Conservation (phyloP, 2,113 vertebrate genomes). For the Mustela nigripes region DNA sequence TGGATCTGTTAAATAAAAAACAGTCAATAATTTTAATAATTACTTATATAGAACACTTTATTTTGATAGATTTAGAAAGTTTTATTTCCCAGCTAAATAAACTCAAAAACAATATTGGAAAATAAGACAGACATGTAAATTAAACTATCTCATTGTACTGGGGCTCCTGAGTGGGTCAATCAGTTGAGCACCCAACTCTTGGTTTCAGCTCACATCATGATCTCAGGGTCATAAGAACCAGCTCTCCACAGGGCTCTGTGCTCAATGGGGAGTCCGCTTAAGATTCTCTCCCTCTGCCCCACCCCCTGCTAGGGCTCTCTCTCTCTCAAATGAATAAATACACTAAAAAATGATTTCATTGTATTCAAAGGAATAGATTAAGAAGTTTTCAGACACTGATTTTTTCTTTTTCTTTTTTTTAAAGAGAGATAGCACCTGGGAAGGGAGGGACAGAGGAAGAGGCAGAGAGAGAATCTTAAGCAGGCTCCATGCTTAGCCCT, state of each 20-base stretch:
- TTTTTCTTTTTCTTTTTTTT: background rate
- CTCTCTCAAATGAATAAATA: background rate
- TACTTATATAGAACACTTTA: constrained; percentile 8
- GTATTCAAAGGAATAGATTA: background rate
- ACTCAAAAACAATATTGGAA: constrained; percentile 11
- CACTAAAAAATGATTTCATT: background rate
- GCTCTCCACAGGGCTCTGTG: background rate
- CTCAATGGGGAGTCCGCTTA: background rate
- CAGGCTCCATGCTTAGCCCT: background rate
- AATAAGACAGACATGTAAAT: background rate
- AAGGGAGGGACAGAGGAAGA: background rate
- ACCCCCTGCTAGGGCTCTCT: background rate
- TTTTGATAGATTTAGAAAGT: constrained; percentile 22
- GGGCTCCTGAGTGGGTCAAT: background rate
- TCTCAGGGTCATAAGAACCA: background rate
- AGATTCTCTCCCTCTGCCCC: background rate
- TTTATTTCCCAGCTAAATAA: constrained; percentile 6
- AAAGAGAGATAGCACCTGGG: background rate
- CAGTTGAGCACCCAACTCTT: background rate
- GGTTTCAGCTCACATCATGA: background rate
- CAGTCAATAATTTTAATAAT: constrained; percentile 33
- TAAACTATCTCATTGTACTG: background rate
- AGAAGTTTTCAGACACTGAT: constrained; percentile 24
- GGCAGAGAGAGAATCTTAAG: background rate
- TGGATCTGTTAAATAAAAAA: constrained; percentile 85